Evolutionary conservation across 2,888 invertebrate genomes (phyloP).

Genomic region (Parthenolecanium corni): DNA sequence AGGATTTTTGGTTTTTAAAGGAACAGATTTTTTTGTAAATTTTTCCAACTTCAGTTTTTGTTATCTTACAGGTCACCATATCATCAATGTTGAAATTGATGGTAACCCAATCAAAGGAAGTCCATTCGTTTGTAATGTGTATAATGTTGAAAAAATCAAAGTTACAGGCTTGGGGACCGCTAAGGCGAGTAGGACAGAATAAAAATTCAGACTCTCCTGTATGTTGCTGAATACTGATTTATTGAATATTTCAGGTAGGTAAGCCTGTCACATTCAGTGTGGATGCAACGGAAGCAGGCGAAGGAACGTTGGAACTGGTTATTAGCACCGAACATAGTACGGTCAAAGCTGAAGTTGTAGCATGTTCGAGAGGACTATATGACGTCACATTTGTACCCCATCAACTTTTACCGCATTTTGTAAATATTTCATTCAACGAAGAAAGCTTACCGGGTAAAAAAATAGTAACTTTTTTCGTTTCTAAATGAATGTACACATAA

Average conservation of each 20-base stretch:
- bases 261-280: constrained; percentile 85
- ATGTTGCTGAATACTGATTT: background rate
- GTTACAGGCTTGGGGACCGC: constrained; percentile 43
- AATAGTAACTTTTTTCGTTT: no score
- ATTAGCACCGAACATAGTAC: constrained; percentile 82
- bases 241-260: constrained; percentile 46
- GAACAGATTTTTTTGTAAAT: background rate
- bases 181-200: constrained; percentile 44
- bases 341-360: constrained; percentile 78
- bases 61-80: constrained; percentile 56
- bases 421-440: constrained; percentile 89
- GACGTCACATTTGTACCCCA: constrained; percentile 87
- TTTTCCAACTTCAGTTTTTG: background rate
- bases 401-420: constrained; percentile 77
- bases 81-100: constrained; percentile 67
- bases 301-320: constrained; percentile 81
- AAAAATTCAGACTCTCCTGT: no score
- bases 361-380: constrained; percentile 79
- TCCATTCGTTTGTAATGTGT: constrained; percentile 88
- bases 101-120: constrained; percentile 79
- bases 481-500: no score
- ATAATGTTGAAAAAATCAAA: constrained; percentile 59
- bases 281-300: constrained; percentile 88
- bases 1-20: background rate
- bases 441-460: constrained; percentile 59